Evolutionary conservation across 2,888 invertebrate genomes (phyloP).

Genomic region (Ectemnius continuus): DNA sequence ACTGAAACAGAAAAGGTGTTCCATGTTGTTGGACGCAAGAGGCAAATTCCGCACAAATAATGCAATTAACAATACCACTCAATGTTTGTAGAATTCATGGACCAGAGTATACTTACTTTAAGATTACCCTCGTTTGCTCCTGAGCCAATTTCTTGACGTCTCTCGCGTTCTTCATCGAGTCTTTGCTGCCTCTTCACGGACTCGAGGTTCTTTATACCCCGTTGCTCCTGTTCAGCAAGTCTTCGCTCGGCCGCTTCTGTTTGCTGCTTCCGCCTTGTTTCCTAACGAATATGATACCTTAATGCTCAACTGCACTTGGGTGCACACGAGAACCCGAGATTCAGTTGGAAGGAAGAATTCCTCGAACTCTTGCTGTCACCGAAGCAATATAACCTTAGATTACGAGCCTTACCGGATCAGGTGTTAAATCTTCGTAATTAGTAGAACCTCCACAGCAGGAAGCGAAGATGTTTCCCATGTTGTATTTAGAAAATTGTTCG

Average conservation of each 20-base stretch:
- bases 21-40: background rate
- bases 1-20: conserved; percentile 58
- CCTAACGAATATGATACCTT: conserved; percentile 31
- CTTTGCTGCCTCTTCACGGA: conserved; percentile 82
- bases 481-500: background rate
- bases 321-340: background rate
- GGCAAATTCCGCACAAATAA: too few species aligned
- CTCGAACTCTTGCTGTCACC: background rate
- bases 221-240: conserved; percentile 80
- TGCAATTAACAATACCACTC: background rate
- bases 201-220: conserved; percentile 84
- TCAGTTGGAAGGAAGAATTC: background rate
- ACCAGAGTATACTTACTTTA: conserved; percentile 58
- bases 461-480: conserved; percentile 76
- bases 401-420: conserved; percentile 80
- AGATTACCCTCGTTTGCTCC: conserved; percentile 53
- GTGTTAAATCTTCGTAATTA: conserved; percentile 80
- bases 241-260: conserved; percentile 85
- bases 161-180: conserved; percentile 81
- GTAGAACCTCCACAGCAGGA: conserved; percentile 81
- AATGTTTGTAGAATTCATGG: background rate
- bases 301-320: background rate
- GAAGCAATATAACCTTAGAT: conserved; percentile 21
- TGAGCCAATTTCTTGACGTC: conserved; percentile 77
- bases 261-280: conserved; percentile 80